Conservation (phyloP, 2,113 vertebrate genomes). For the Pitta sordida region DNA sequence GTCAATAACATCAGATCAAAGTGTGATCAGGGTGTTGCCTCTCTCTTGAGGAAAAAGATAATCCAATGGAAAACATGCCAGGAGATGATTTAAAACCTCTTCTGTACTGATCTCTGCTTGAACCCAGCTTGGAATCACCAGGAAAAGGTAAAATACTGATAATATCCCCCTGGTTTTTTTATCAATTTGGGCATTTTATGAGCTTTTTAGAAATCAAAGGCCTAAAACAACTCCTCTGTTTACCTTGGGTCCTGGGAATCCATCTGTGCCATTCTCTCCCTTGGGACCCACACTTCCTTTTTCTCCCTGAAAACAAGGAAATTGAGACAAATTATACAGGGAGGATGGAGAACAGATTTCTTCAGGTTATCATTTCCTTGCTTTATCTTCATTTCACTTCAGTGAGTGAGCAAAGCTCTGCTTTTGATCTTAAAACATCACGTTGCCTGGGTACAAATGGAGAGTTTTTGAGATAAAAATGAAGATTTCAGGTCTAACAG, state of each 20-base stretch:
- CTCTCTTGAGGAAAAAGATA: not conserved
- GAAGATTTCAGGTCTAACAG: not conserved
- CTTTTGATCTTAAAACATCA: not conserved
- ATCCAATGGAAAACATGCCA: not conserved
- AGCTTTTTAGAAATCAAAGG: not conserved
- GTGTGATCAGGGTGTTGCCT: not conserved
- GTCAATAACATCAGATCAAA: not conserved
- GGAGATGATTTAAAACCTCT: not conserved
- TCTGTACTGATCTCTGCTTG: not conserved
- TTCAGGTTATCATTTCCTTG: not conserved
- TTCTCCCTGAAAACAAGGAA: constrained; percentile 66
- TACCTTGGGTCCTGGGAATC: constrained; percentile 69
- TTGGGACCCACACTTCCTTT: constrained; percentile 43
- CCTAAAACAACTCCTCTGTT: not conserved
- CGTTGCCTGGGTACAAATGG: not conserved
- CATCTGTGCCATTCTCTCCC: constrained; percentile 64
- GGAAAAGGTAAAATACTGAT: not conserved
- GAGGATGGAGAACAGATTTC: not conserved
- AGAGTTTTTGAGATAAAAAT: not conserved
- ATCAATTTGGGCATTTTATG: not conserved
- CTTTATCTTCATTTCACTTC: not conserved
- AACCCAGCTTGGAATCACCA: not conserved
- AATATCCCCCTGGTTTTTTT: not conserved
- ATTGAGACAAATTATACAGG: accelerated
- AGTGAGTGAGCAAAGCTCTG: not conserved